Conservation (phyloP, 2,888 invertebrate genomes). For the Tetragonisca angustula region DNA sequence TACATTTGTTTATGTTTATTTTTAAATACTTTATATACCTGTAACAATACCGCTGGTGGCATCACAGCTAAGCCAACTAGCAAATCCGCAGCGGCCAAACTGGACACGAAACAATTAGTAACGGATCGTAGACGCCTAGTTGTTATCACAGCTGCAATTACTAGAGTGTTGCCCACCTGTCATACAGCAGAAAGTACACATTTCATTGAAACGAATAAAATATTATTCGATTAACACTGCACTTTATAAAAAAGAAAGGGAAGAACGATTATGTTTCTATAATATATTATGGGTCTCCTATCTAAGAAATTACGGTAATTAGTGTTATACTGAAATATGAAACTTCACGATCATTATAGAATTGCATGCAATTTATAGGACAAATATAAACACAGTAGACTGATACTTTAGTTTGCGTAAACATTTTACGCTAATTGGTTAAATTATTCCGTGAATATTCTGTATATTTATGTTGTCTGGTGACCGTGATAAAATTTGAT, state of each 20-base stretch:
- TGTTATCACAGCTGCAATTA: slow-evolving; percentile 94
- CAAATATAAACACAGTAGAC: neutral
- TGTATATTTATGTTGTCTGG: no score
- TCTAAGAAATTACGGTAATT: neutral
- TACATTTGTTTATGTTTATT: neutral
- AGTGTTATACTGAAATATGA: neutral
- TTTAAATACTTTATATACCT: slow-evolving; percentile 69
- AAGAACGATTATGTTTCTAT: neutral
- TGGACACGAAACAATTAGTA: slow-evolving; percentile 98
- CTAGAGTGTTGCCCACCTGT: slow-evolving; percentile 93
- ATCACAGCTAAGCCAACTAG: slow-evolving; percentile 97
- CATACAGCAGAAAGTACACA: slow-evolving; percentile 60
- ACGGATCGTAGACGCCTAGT: slow-evolving; percentile 95
- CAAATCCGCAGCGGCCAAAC: slow-evolving; percentile 96
- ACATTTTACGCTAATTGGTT: neutral
- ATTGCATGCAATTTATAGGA: no score
- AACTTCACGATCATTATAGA: neutral
- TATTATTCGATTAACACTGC: neutral
- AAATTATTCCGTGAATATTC: neutral
- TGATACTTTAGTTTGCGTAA: neutral
- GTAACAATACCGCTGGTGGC: slow-evolving; percentile 93
- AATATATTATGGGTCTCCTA: neutral
- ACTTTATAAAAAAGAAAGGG: neutral
- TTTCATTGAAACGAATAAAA: neutral
- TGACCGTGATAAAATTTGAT: no score